Conservation (phyloP, 2,797 vertebrate species). For the Schizopygopsis pylzovi region DNA sequence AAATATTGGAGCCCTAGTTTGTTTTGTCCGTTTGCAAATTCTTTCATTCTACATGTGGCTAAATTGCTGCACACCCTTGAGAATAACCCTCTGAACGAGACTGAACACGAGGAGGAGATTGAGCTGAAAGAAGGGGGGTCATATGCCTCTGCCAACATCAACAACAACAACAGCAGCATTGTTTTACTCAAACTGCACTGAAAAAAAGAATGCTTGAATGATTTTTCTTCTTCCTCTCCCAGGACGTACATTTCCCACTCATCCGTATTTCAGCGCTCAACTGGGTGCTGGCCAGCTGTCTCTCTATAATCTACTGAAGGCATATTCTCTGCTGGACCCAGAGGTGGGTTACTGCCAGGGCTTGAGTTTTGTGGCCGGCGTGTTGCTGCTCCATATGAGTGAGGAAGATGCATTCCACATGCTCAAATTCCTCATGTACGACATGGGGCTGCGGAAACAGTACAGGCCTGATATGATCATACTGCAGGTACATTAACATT, state of each 20-base stretch:
- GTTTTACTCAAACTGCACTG: not conserved
- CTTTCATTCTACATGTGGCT: not conserved
- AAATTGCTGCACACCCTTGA: not conserved
- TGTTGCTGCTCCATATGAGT: constrained; percentile 92
- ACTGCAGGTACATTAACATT: constrained; percentile 84
- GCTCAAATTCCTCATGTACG: constrained; percentile 97
- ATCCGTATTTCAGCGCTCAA: constrained; percentile 96
- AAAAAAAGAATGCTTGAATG: not conserved
- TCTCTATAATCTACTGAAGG: constrained; percentile 95
- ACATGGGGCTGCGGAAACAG: constrained; percentile 91
- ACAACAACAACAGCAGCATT: constrained; percentile 19
- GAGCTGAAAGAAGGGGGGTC: not conserved
- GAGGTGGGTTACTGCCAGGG: constrained; percentile 99
- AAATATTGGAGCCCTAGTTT: not conserved
- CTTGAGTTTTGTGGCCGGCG: constrained; percentile 94
- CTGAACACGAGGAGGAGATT: not conserved
- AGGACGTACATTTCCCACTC: constrained; percentile 97
- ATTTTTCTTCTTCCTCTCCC: constrained; percentile 54
- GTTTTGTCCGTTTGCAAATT: not conserved
- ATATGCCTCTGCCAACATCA: constrained; percentile 20
- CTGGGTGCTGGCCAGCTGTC: constrained; percentile 94
- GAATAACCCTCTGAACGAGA: not conserved
- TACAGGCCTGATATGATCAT: constrained; percentile 98
- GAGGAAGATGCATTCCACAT: constrained; percentile 95
- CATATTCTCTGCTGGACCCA: constrained; percentile 95